Base-by-base conservation (phyloP, 2,888 invertebrate genomes). In the Micoletzkya japonica region DNA sequence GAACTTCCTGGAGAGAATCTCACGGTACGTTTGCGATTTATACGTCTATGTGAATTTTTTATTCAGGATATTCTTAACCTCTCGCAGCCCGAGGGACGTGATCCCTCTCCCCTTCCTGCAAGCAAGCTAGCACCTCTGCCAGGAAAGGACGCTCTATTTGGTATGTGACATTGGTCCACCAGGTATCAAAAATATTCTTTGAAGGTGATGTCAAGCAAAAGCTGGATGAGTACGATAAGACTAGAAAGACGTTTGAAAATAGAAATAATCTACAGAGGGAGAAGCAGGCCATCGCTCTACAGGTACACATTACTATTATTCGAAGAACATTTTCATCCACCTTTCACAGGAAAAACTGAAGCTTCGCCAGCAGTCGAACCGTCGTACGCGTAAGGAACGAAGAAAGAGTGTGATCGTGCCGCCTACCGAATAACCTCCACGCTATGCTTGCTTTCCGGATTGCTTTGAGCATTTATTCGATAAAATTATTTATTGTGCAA, bases 121-220 rank as follows among this genome's bases (percentile, higher is more conserved):
- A 85, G 81, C 63, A 86, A 87, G 70, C 77, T 88, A 70, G 88
- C 88, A 34, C 88, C 88, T 6, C 79, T 86, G 3, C 88, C 88
- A 2, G 83, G 84, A 14, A 84, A 86, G 67, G 86, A 87, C 63
- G 87, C 87, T 32, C 82, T 89, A 26, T 89, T 89, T 82, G 88
- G 88, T 87, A 80, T 78, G 72, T 59, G 6, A 4, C 2, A 2
- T 28, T n/a, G n/a, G n/a, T n/a, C n/a, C n/a, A n/a, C n/a, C n/a
- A n/a, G n/a, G n/a, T n/a, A n/a, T n/a, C n/a, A 54, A 57, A 81
- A 61, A n/a, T 30, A 30, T 56, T 4, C 24, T 17, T 39, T 71
- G 2, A 37, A 80, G 80, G 81, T 7, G 84, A 84, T 71, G 82
- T 84, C 10, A 80, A 79, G 66, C 79, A 82, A 72, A 82, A 80